Conservation (phyloP, 2,888 invertebrate species). For the Muscina levida region DNA sequence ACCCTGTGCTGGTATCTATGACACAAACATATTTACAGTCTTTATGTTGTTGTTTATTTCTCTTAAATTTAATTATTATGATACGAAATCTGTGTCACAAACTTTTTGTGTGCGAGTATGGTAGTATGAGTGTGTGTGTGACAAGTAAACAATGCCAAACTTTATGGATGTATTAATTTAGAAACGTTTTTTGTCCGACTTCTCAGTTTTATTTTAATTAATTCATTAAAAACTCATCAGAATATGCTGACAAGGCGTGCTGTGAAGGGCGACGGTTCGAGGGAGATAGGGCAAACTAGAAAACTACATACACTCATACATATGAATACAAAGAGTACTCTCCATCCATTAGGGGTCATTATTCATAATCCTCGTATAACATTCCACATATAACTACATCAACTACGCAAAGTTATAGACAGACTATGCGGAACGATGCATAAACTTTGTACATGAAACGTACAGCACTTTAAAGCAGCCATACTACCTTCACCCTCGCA, state of each 20-base stretch:
- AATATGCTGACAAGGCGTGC: conserved; percentile 28
- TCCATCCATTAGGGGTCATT: conserved; percentile 40
- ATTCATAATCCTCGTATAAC: conserved; percentile 38
- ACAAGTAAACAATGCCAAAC: conserved; percentile 36
- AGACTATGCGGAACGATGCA: not conserved
- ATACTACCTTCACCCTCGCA: no score
- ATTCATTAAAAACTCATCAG: conserved; percentile 62
- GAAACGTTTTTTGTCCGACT: conserved; percentile 37
- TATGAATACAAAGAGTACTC: conserved; percentile 17
- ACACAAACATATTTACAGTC: no score
- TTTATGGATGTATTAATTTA: conserved; percentile 34
- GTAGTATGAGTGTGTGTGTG: no score
- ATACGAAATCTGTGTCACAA: conserved; percentile 52
- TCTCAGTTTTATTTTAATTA: conserved; percentile 56
- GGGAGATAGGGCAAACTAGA: no score
- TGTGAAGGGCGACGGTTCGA: no score
- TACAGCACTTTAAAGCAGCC: no score
- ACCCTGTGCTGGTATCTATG: not conserved
- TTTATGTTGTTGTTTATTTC: not conserved
- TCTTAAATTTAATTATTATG: not conserved
- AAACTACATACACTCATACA: no score
- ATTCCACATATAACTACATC: conserved; percentile 17
- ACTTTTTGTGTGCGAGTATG: conserved; percentile 38
- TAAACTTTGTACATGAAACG: no score
- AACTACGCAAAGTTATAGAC: conserved; percentile 13